Base-by-base conservation (phyloP, 2,888 invertebrate genomes). In the Cryptops parisi region DNA sequence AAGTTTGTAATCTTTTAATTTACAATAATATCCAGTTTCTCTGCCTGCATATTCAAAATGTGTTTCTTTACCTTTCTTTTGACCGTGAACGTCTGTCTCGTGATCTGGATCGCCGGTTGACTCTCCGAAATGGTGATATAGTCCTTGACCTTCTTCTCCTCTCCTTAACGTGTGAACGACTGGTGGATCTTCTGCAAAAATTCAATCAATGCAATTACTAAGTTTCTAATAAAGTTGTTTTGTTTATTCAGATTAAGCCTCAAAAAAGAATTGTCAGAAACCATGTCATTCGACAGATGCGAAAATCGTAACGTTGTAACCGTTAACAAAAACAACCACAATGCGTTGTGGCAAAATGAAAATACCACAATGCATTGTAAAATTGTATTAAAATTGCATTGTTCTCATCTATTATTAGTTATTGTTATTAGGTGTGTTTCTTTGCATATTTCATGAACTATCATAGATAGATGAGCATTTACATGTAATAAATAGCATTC, bases 81-180 rank as follows among this genome's bases (percentile, higher is more conserved):
- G 49, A 49, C 9, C 49, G 9, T 3, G 49, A 49, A 19, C 49
- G 49, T 9, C 40, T 3, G 3, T 39, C 40, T 39, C 49, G 17
- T 3, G 50, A 50, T 9, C 41, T 40, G 6, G 43, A 40, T 48
- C 48, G 27, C n/a, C 48, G 27, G 2, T 24, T 23, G 23, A 24
- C 6, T 2, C 5, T 41, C 15, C 43, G 12, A 21, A 9, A 23
- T 4, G 41, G 41, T 5, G 50, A 33, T 3, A 22, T 12, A 2
- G 33, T 9, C 21, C 22, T 46, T 9, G 24, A 23, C 9, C 27
- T 27, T 33, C 48, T 27, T 27, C 47, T 47, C 23, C 23, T 47
- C 80, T n/a, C n/a, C n/a, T n/a, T 65, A 33, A 81, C 80, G 56
- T 80, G 72, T 45, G 80, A 81, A 19, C 58, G 26, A 15, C 45